Evolutionary conservation across 2,113 vertebrate genomes (phyloP).

Genomic region (Phycodurus eques): DNA sequence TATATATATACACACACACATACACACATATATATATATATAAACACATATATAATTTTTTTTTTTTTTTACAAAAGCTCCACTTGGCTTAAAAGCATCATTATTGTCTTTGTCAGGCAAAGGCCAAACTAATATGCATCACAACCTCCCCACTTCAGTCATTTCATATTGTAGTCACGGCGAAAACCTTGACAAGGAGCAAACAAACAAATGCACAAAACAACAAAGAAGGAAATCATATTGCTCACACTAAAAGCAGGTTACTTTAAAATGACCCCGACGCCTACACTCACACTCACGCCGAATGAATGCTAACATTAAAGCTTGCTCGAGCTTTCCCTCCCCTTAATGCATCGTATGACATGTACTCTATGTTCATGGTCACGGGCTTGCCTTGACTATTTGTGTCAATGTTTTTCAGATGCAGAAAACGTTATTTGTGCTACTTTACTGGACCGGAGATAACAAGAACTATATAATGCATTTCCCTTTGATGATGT

Average conservation of each 20-base stretch:
- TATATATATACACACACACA: not conserved
- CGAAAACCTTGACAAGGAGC: not conserved
- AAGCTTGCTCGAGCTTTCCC: constrained; percentile 8
- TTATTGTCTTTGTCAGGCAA: not conserved
- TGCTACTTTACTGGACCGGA: not conserved
- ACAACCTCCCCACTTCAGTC: not conserved
- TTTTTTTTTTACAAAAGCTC: not conserved
- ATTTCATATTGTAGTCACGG: constrained; percentile 3
- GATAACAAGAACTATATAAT: not conserved
- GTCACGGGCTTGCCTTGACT: constrained; percentile 40
- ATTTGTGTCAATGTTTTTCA: constrained; percentile 35
- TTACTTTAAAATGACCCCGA: constrained; percentile 20
- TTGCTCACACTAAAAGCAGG: constrained; percentile 10
- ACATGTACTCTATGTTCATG: constrained; percentile 25
- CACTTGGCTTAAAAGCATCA: constrained; percentile 1
- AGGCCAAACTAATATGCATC: not conserved
- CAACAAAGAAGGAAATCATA: constrained; percentile 9
- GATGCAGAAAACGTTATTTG: not conserved
- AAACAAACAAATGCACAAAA: constrained; percentile 4
- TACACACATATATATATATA: not conserved
- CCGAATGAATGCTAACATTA: constrained; percentile 25
- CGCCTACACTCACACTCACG: constrained; percentile 11
- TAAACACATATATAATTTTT: not conserved
- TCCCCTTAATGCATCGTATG: not conserved
- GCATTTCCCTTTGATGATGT: not conserved